phyloP scores from a whole-genome alignment of 2,113 vertebrate genomes.

The Podiceps cristatus region DNA sequence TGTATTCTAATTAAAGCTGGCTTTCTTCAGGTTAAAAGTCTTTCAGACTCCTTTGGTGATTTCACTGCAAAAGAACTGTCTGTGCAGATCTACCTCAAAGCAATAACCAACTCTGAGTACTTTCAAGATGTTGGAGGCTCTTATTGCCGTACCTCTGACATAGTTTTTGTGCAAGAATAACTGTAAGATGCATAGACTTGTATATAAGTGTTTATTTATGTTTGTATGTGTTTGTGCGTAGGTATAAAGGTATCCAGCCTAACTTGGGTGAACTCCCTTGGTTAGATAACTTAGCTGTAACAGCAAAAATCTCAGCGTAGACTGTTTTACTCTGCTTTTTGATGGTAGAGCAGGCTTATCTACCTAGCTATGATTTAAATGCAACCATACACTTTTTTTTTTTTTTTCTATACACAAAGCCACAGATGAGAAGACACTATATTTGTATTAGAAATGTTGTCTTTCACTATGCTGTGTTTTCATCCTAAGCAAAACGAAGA shows the following conservation, averaged over 20 bases:
- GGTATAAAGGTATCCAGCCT: neutral
- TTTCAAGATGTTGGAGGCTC: neutral
- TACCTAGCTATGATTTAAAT: neutral
- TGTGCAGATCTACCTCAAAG: neutral
- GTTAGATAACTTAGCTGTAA: neutral
- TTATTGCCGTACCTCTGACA: neutral
- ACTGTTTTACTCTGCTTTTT: neutral
- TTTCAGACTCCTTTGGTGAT: neutral
- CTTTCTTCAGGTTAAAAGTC: conserved; percentile 1
- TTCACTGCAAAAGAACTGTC: neutral
- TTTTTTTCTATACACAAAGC: neutral
- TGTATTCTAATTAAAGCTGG: neutral
- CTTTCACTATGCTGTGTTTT: neutral
- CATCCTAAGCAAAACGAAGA: neutral
- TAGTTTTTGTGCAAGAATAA: neutral
- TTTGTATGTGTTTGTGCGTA: neutral
- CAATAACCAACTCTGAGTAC: neutral
- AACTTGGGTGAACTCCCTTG: neutral
- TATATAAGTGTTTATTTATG: neutral
- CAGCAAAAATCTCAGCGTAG: neutral
- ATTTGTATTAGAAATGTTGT: neutral
- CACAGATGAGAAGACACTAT: neutral
- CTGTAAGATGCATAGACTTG: neutral
- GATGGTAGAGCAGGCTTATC: neutral
- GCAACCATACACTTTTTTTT: neutral